These are phyloP conservation scores for Hypanus sabinus DNA, from an alignment of 2,113 vertebrate genomes.

Conservation along the genomic window DNA sequence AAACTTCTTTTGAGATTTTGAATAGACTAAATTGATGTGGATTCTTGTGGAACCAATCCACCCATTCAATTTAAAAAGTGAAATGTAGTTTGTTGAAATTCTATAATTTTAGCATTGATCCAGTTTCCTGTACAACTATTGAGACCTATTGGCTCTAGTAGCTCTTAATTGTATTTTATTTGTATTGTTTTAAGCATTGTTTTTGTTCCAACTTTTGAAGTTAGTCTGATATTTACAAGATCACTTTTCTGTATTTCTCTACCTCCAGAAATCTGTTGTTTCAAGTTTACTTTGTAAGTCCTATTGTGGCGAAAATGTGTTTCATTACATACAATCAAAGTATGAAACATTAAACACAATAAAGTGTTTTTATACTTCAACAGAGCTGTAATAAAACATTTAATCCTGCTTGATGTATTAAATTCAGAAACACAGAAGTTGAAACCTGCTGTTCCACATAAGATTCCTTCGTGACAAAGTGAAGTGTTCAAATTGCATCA, in stretches of 20 bases:
- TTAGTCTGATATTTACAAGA: not conserved
- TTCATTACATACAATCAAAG: not conserved
- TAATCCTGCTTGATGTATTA: not conserved
- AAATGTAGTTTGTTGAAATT: not conserved
- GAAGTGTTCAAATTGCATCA: not conserved
- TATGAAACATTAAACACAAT: not conserved
- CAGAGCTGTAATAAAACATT: not conserved
- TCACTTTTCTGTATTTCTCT: not conserved
- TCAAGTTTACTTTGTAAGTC: not conserved
- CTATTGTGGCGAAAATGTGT: not conserved
- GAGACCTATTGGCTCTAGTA: not conserved
- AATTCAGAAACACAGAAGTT: not conserved
- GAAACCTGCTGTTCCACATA: not conserved
- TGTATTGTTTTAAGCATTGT: not conserved
- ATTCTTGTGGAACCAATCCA: conserved; percentile 42
- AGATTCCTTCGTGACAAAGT: not conserved
- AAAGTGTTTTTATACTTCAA: not conserved
- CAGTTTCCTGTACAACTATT: not conserved
- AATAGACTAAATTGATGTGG: conserved; percentile 40
- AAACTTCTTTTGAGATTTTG: conserved; percentile 43
- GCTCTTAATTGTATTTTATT: not conserved
- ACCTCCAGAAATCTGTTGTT: not conserved
- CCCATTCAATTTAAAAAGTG: not conserved
- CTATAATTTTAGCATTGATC: not conserved
- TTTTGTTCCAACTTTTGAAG: not conserved